Conservation (phyloP, 2,113 vertebrate species). For the Chauna torquata region DNA sequence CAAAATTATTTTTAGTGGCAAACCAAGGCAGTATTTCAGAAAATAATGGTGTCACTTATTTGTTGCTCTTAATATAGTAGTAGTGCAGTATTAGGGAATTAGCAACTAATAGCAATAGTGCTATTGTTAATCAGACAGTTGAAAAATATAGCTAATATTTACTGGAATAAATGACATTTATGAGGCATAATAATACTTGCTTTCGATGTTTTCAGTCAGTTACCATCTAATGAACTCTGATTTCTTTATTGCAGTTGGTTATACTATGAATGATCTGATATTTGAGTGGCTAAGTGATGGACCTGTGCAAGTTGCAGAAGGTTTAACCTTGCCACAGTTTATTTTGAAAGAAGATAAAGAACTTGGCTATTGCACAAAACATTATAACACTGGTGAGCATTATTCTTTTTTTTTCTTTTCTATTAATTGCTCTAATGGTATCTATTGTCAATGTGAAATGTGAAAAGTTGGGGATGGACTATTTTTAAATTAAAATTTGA, state of each 20-base stretch:
- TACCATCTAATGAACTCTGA: conserved; percentile 17
- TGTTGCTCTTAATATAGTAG: background rate
- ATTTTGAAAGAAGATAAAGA: conserved; percentile 96
- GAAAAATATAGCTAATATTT: background rate
- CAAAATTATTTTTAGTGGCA: background rate
- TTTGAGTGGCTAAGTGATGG: conserved; percentile 95
- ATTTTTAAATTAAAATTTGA: background rate
- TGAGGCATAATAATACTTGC: background rate
- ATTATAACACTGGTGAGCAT: conserved; percentile 94
- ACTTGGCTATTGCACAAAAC: conserved; percentile 96
- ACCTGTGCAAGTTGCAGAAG: conserved; percentile 95
- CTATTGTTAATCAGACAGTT: background rate
- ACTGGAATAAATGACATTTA: background rate
- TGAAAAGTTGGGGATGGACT: background rate
- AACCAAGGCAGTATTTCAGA: background rate
- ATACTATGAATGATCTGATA: conserved; percentile 98
- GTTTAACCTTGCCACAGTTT: conserved; percentile 95
- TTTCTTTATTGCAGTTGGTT: conserved; percentile 87
- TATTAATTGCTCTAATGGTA: background rate
- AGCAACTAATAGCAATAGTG: background rate
- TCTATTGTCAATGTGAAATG: background rate
- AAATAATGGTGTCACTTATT: background rate
- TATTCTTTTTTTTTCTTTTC: background rate
- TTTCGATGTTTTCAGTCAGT: background rate
- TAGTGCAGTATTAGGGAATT: background rate